Evolutionary conservation across 1,140 invertebrate genomes (phyloP), one percentile per base, ranked within the genome.

Genomic region (Aricia agestis): DNA sequence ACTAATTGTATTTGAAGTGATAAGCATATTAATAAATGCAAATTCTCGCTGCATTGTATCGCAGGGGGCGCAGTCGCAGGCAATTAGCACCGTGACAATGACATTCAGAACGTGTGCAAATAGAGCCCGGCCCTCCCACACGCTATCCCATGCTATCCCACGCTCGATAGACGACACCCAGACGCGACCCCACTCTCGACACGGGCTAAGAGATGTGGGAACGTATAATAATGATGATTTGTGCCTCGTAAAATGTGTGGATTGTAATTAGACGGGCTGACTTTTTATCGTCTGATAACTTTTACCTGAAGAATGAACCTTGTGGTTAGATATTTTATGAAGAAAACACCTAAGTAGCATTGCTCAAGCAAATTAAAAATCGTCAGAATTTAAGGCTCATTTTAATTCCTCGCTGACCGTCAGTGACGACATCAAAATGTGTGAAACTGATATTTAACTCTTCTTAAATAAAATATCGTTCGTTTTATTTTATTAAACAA

Each of bases 91-190:
- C 71, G 72, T 82, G 82, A 88, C 86, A 88, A 88, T 88, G 86
- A 86, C 86, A 88, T 86, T 86, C 86, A 88, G 83, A 84, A 86
- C 82, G 82, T 86, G 83, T 84, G 82, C 84, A 84, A 88, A 86
- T 88, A 86, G 79, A 82, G 74, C 76, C 72, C 61, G 76, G 57
- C 32, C 32, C 65, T 61, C 52, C n/a, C 59, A 19, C 59, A 19
- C 59, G 59, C 59, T 63, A 63, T 25, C 9, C 59, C 59, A 19
- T 18, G 59, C 59, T 63, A 63, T 25, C 18, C 59, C 19, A 63
- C 59, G 59, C 58, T 63, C 45, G 10, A 52, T 52, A 52, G 45
- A 52, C 45, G 11, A 52, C 45, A 4, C 45, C 45, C 45, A 52
- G 45, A 52, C 45, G 45, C 45, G 45, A 52, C 45, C 45, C 45